Conservation (phyloP, 2,113 vertebrate species). For the Xenotilapia longispinis region DNA sequence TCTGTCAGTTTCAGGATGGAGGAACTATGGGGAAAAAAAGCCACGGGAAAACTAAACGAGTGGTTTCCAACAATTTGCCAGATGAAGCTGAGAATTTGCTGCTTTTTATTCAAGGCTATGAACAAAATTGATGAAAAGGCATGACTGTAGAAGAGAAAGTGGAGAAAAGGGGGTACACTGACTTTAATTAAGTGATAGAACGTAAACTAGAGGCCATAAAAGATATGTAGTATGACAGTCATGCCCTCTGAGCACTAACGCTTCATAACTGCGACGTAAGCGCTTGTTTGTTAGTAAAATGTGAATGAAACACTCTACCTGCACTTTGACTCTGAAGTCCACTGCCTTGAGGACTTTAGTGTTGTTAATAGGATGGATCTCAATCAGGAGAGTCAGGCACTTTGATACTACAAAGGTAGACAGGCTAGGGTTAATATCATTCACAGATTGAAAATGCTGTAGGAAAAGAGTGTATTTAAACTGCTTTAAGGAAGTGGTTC, state of each 20-base stretch:
- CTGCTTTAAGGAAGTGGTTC: neutral
- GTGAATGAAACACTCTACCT: constrained; percentile 64
- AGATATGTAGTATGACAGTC: neutral
- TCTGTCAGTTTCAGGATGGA: constrained; percentile 71
- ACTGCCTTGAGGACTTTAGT: constrained; percentile 93
- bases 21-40: constrained; percentile 70
- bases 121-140: neutral
- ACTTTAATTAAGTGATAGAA: neutral
- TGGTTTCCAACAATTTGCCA: neutral
- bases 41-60: neutral
- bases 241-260: neutral
- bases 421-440: neutral
- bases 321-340: constrained; percentile 87
- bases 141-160: neutral
- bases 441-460: neutral
- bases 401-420: constrained; percentile 74
- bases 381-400: constrained; percentile 86
- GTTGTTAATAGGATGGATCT: constrained; percentile 89
- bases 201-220: neutral
- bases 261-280: neutral
- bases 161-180: neutral
- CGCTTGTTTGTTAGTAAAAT: neutral
- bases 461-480: neutral
- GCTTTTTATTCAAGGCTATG: neutral
- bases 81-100: neutral